Base-by-base conservation (phyloP, 1,140 invertebrate genomes). In the Aleiodes sp. region DNA sequence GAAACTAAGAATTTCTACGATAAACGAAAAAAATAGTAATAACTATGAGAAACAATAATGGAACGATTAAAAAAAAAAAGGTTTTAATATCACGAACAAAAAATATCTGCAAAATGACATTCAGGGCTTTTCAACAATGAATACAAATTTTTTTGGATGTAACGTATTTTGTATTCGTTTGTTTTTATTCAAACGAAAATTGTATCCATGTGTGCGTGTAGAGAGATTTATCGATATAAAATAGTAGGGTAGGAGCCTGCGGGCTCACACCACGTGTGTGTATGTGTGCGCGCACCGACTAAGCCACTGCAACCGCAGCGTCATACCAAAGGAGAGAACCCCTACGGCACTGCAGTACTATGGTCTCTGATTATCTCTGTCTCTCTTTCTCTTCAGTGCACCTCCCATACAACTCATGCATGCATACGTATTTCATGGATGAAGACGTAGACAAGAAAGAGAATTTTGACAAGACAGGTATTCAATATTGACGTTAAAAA, bases 251-350 rank as follows among this genome's bases (percentile, higher is more conserved):
- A 10, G 26, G 10, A 26, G 6, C 46, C 46, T 52, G 46, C 46
- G 21, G 21, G 46, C 16, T 21, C 21, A 7, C 46, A 26, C n/a
- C n/a, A n/a, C n/a, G n/a, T n/a, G n/a, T n/a, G n/a, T n/a, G n/a
- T 3, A 21, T 52, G 46, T 52, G 46, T 24, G 46, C 14, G 21
- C 3, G 46, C 10, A 52, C 46, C 16, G 21, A 52, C 19, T 24
- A 52, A 52, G 46, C 46, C 46, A 52, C 41, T 46, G 41, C 46
- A 52, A 52, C 46, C 46, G 46, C 46, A 52, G 26, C 46, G 21
- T 21, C 46, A 26, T 52, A 52, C 46, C 0, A 21, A 16, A 6
- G 46, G 9, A 52, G 46, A 52, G 46, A 21, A 24, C 46, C 46
- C 46, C 46, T 52, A 52, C 46, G 46, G 46, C 46, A 52, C 19